phyloP scores from a whole-genome alignment of 2,888 invertebrate species.

The Mimachlamys varia region DNA sequence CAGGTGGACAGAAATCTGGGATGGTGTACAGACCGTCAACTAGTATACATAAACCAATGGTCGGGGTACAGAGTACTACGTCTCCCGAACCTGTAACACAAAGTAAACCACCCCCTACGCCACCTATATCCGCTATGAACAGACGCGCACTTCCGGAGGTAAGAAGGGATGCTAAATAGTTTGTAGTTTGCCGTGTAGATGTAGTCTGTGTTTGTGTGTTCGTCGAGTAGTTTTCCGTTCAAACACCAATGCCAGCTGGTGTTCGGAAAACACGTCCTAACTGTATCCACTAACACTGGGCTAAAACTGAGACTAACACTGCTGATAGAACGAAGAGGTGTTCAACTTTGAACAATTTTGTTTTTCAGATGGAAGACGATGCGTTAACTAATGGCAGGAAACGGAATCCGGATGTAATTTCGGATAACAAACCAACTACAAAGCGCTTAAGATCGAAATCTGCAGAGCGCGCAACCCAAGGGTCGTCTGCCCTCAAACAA shows the following conservation, averaged over 20 bases:
- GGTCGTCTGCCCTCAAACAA: conserved; percentile 45
- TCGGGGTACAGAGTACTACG: background rate
- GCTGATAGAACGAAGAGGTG: background rate
- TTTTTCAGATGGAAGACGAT: conserved; percentile 6
- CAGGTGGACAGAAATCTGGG: background rate
- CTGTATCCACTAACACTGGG: background rate
- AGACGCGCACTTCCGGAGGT: conserved; percentile 48
- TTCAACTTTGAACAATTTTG: background rate
- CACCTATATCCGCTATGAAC: conserved; percentile 52
- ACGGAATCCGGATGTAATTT: background rate
- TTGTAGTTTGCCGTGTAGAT: background rate
- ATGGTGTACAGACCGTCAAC: background rate
- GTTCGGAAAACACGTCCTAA: background rate
- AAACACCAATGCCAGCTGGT: background rate
- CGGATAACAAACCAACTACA: background rate
- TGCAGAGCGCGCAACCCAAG: conserved; percentile 48
- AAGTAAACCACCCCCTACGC: conserved; percentile 49
- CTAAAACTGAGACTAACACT: background rate
- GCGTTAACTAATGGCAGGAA: background rate
- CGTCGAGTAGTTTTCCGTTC: background rate
- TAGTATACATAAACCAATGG: background rate
- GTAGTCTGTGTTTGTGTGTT: conserved; percentile 3
- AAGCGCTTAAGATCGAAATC: conserved; percentile 47
- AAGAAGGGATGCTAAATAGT: conserved; percentile 9
- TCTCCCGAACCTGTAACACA: background rate